Evolutionary conservation across 1,140 invertebrate genomes (phyloP), one percentile per base, ranked within the genome.

Genomic region (Physella acuta): DNA sequence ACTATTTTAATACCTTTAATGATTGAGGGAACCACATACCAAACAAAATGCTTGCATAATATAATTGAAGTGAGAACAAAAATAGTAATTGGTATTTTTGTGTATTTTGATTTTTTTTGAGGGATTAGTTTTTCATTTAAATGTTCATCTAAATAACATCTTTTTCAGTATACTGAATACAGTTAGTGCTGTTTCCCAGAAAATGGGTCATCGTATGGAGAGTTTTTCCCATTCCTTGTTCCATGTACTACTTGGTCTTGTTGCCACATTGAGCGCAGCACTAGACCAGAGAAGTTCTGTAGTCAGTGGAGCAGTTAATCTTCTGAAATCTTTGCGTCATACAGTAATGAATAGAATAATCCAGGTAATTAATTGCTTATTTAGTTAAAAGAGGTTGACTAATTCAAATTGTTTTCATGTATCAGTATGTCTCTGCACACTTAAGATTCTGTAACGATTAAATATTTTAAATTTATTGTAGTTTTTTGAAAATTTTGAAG

Each of bases 401-500:
- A 14, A 14, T 56, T 26, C 8, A 28, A 56, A 56, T n/a, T 8
- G 11, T 56, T 56, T 56, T 56, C 8, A 28, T 11, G 11, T 17
- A 56, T 56, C 53, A 56, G 8, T 17, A 5, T n/a, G 28, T 28
- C n/a, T n/a, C n/a, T n/a, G n/a, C n/a, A n/a, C n/a, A n/a, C n/a
- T n/a, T n/a, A n/a, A n/a, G n/a, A n/a, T n/a, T n/a, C n/a, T n/a
- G n/a, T n/a, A n/a, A n/a, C n/a, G n/a, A n/a, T n/a, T n/a, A n/a
- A n/a, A n/a, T n/a, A n/a, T n/a, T n/a, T n/a, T n/a, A n/a, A n/a
- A n/a, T n/a, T n/a, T n/a, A n/a, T 84, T 84, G 8, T 88, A 91
- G 79, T 92, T 96, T 79, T 95, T 95, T 81, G 85, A 89, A 20
- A 90, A 91, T 56, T 94, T 94, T 84, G 89, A 92, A 71, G 85